Evolutionary conservation across 1,140 invertebrate genomes (phyloP), one percentile per base, ranked within the genome.

Genomic region (Heterodera carotae): DNA sequence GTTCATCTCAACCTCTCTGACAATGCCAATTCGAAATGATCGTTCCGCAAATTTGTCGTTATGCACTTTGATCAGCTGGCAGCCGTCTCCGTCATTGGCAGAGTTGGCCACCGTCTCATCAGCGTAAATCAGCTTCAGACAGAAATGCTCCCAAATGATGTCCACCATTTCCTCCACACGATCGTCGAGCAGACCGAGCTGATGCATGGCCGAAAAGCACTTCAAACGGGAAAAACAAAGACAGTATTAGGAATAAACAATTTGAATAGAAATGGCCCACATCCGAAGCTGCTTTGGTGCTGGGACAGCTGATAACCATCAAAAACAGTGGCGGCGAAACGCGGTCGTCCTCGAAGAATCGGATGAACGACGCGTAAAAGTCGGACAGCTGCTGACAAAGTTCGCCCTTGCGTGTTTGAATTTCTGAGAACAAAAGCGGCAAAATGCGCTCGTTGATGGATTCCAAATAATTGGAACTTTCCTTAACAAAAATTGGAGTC

Each of bases 401-500:
- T 59, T 77, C 76, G 18, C 39, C 12, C 48, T 77, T 77, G 10
- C 76, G 64, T 8, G 76, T 29, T 22, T 68, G 25, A 73, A 77
- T 71, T 29, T 77, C 76, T 2, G n/a, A 15, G 33, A 75, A 70
- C 33, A 77, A 22, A 15, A 77, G 39, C 0, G 76, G 76, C 56
- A 77, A 77, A 33, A 77, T 77, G 25, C 76, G 66, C 12, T 77
- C 76, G 68, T 77, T 77, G 25, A 77, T 69, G 12, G 69, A 69
- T 48, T 77, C 67, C 39, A 69, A 64, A 39, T 73, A 34, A n/a
- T 75, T 36, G 22, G 64, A 48, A 10, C n/a, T 36, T 18, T 69
- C 74, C 66, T 76, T 5, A 36, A 34, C 25, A 70, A 0, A 31
- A 34, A 62, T n/a, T n/a, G n/a, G n/a, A n/a, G n/a, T n/a, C n/a